Percentiles rank a stretch among this genome's conserved stretches.
Conservation (phyloP, 2,113 vertebrate species). For the Pantherophis guttatus region DNA sequence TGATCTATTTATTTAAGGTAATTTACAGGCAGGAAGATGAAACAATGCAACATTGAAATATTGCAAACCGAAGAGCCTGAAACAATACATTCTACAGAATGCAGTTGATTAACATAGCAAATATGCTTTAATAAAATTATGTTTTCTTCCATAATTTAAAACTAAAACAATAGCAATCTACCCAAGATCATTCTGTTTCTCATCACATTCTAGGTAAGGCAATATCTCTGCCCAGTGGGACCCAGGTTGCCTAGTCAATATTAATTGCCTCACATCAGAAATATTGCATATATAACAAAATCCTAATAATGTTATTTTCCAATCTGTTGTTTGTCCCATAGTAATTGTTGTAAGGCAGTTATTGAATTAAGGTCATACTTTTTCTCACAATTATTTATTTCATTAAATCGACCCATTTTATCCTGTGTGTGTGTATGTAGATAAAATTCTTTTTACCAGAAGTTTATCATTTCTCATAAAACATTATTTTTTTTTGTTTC, state of each 20-base stretch:
- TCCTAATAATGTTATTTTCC: background rate
- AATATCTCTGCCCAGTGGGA: background rate
- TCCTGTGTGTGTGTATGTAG: background rate
- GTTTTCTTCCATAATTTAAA: background rate
- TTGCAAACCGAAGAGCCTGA: background rate
- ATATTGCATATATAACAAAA: background rate
- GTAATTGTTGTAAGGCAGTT: background rate
- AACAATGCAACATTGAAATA: background rate
- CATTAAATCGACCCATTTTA: background rate
- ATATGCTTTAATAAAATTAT: background rate
- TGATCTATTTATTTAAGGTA: background rate
- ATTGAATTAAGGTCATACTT: background rate
- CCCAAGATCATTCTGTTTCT: background rate
- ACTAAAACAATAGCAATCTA: background rate
- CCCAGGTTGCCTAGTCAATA: background rate
- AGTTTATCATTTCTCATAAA: background rate
- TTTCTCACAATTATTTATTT: background rate
- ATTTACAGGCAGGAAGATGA: background rate
- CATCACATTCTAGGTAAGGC: background rate
- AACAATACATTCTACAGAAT: background rate
- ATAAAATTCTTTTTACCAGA: background rate
- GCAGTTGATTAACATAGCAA: background rate
- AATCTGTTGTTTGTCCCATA: background rate
- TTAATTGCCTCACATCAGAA: background rate
- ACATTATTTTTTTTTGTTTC: background rate